Conservation (phyloP, 2,888 invertebrate species). For the Lepidocyrtinus sp. region DNA sequence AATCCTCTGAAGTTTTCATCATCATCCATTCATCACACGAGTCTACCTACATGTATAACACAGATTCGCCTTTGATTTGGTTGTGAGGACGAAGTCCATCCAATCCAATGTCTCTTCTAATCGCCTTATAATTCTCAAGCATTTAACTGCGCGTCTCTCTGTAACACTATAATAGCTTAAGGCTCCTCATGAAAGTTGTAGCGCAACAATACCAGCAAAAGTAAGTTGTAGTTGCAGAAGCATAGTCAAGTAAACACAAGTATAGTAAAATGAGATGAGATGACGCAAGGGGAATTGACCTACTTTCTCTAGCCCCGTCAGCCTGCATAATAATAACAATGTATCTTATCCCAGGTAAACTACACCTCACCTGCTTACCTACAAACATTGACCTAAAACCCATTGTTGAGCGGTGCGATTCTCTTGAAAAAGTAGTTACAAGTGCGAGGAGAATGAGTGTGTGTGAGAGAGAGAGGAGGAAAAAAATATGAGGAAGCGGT, state of each 20-base stretch:
- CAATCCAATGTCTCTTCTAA: too few relatives aligned
- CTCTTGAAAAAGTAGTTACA: neutral
- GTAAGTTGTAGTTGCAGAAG: neutral
- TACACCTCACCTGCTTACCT: constrained; percentile 61
- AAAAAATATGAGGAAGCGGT: constrained; percentile 56
- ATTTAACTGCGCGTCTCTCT: too few relatives aligned
- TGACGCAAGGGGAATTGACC: constrained; percentile 62
- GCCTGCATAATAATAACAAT: neutral
- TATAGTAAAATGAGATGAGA: neutral
- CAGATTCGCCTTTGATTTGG: too few relatives aligned
- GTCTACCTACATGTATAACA: too few relatives aligned
- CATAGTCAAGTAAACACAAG: neutral
- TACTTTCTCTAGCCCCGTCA: constrained; percentile 46
- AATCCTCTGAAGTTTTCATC: neutral
- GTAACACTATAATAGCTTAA: too few relatives aligned
- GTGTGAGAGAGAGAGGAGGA: constrained; percentile 31
- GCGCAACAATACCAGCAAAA: neutral
- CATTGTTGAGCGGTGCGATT: constrained; percentile 27
- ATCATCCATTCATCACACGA: neutral
- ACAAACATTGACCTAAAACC: constrained; percentile 59
- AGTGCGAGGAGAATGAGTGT: constrained; percentile 4
- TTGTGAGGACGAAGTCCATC: too few relatives aligned
- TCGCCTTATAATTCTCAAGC: too few relatives aligned
- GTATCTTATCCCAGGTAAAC: constrained; percentile 25
- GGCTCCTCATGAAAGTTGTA: neutral